A percentile compares a stretch with the other conserved stretches of the same genome.
Conservation (phyloP, 1,140 invertebrate genomes). For the Monochamus saltuarius region DNA sequence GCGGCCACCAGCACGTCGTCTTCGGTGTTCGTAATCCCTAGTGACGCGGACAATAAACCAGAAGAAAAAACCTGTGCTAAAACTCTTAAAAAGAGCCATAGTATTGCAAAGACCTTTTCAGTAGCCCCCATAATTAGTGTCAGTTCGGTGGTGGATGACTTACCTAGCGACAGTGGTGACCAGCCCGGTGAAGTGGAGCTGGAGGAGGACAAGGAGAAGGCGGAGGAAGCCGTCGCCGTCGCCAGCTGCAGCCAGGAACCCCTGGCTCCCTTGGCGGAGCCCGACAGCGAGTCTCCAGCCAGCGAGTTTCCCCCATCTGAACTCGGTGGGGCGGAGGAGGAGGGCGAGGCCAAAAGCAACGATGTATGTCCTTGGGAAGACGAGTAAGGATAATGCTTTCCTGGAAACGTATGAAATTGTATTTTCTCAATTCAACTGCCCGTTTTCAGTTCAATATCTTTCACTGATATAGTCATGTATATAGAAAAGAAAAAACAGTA, state of each 20-base stretch:
- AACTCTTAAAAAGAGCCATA: slow-evolving; percentile 48
- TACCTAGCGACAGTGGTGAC: slow-evolving; percentile 46
- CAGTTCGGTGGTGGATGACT: slow-evolving; percentile 66
- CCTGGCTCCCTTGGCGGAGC: slow-evolving; percentile 63
- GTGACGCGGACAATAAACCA: slow-evolving; percentile 49
- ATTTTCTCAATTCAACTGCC: not conserved
- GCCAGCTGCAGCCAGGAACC: slow-evolving; percentile 27
- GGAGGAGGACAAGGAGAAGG: slow-evolving; percentile 9
- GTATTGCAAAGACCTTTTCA: slow-evolving; percentile 48
- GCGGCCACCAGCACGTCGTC: slow-evolving; percentile 47
- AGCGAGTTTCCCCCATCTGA: slow-evolving; percentile 47
- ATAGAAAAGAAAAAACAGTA: too few relatives aligned
- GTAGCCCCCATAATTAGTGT: slow-evolving; percentile 70
- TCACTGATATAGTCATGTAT: not conserved
- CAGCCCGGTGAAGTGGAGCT: not conserved
- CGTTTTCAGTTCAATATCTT: not conserved
- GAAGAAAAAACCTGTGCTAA: slow-evolving; percentile 26
- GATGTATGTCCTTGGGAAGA: slow-evolving; percentile 88
- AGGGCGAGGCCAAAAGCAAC: slow-evolving; percentile 62
- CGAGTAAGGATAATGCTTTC: slow-evolving; percentile 63
- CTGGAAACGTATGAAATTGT: not conserved
- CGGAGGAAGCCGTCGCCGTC: slow-evolving; percentile 25
- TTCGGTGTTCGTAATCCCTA: slow-evolving; percentile 43
- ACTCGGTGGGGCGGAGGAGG: slow-evolving; percentile 30
- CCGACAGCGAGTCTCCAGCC: slow-evolving; percentile 64